Evolutionary conservation across 2,888 invertebrate species (phyloP), one percentile per base, ranked within the genome.

Genomic region (Dorcus parallelipipedus): DNA sequence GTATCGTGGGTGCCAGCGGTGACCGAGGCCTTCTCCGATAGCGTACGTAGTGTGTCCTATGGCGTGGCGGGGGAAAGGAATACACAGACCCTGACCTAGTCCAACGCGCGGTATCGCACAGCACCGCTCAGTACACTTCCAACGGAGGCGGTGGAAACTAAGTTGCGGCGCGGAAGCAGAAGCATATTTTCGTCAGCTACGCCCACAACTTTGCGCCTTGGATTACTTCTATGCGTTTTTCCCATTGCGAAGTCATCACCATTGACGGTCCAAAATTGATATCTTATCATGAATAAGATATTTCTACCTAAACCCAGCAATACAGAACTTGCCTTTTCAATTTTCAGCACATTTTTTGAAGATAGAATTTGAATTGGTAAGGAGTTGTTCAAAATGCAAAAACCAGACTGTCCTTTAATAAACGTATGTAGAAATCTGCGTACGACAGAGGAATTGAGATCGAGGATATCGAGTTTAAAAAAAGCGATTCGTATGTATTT

Each of bases 41-140:
- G 61, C 65, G 64, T 62, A 65, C 62, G 64, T 60, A 66, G 56
- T 62, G 63, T 58, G 63, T 66, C 62, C 62, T 60, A 62, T 59
- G 62, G 54, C 59, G 63, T 62, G 62, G 62, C 58, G 61, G 58
- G 58, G 60, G 62, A 55, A 57, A 56, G 59, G 60, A 57, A 60
- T 60, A 63, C 52, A 60, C 65, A 62, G 67, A 66, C 69, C 70
- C 68, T 70, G 71, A 70, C 69, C 70, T 69, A 69, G 67, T 69
- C 62, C 66, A 72, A 71, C 67, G 64, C 67, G 64, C 67, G 62
- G 66, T 68, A 63, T 65, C 64, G 67, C 68, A 65, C 59, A 33
- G 48, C 52, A 52, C 63, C 64, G 63, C 60, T 67, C 64, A 60
- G 64, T 63, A 58, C 61, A 62, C 64, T 63, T 63, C 60, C 63